Conservation (phyloP, 1,140 invertebrate species). For the Colletes latitarsis region DNA sequence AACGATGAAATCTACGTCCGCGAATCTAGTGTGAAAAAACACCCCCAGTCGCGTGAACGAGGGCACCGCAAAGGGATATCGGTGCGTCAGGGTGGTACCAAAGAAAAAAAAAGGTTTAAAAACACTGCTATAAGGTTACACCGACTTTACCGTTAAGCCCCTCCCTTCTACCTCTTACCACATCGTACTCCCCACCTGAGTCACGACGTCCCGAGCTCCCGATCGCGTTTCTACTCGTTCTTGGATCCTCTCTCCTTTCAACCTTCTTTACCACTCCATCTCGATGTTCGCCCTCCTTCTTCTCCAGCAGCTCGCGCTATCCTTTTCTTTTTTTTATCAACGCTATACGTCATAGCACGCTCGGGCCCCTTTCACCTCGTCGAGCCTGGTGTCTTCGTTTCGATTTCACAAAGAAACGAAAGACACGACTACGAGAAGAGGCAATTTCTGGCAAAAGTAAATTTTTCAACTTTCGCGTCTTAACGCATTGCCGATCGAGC, state of each 20-base stretch:
- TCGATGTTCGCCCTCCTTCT: slow-evolving; percentile 42
- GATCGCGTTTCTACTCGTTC: slow-evolving; percentile 68
- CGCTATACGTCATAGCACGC: slow-evolving; percentile 63
- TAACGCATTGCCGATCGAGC: too few relatives aligned
- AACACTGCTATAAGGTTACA: slow-evolving; percentile 73
- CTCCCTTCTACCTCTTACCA: slow-evolving; percentile 50
- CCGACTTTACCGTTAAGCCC: slow-evolving; percentile 76
- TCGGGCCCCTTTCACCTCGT: slow-evolving; percentile 75
- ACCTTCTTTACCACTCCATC: slow-evolving; percentile 24
- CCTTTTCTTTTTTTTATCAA: slow-evolving; percentile 65
- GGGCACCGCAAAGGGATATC: slow-evolving; percentile 27
- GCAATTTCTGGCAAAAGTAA: too few relatives aligned
- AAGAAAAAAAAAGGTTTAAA: slow-evolving; percentile 30
- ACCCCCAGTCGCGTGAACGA: neutral
- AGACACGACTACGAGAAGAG: neutral
- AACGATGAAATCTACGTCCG: too few relatives aligned
- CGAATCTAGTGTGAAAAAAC: neutral
- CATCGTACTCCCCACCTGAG: slow-evolving; percentile 26
- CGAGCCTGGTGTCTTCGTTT: slow-evolving; percentile 53
- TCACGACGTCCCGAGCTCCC: slow-evolving; percentile 48
- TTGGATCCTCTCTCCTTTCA: slow-evolving; percentile 46
- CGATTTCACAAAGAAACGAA: slow-evolving; percentile 41
- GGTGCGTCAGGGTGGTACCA: slow-evolving; percentile 8
- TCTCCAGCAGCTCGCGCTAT: slow-evolving; percentile 35
- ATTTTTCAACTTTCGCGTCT: too few relatives aligned